A percentile compares a stretch with the other conserved stretches of the same genome.
phyloP scores from a whole-genome alignment of 2,888 invertebrate species.

The Ptychoptera contaminata region DNA sequence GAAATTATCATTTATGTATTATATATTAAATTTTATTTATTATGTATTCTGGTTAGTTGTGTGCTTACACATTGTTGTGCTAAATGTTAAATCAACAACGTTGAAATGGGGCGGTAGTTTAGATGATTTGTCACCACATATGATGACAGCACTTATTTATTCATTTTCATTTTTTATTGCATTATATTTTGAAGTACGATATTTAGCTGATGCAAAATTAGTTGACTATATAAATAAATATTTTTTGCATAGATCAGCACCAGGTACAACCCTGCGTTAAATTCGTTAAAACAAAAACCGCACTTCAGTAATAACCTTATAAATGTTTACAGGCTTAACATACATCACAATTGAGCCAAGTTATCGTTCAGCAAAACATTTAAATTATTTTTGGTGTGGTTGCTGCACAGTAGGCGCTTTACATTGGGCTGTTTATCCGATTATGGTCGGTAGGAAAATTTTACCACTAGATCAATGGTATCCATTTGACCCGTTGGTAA shows the following conservation, averaged over 20 bases:
- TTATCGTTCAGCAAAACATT: conserved; percentile 13
- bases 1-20: neutral
- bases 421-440: conserved; percentile 19
- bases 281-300: neutral
- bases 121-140: conserved; percentile 6
- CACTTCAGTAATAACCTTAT: neutral
- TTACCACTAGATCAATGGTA: conserved; percentile 24
- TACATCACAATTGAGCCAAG: conserved; percentile 18
- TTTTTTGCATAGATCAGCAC: conserved; percentile 30
- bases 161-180: conserved; percentile 6
- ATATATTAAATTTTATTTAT: neutral
- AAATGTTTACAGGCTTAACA: conserved; percentile 16
- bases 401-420: conserved; percentile 17
- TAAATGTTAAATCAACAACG: conserved; percentile 4
- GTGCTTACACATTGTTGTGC: conserved; percentile 3
- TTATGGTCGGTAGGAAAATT: conserved; percentile 16
- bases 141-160: conserved; percentile 8
- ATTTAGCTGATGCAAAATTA: conserved; percentile 25
- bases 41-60: conserved; percentile 1
- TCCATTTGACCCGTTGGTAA: conserved; percentile 22
- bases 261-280: conserved; percentile 16
- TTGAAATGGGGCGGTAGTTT: conserved; percentile 6
- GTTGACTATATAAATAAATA: conserved; percentile 25
- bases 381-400: conserved; percentile 16
- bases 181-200: conserved; percentile 24